These are phyloP conservation scores for Odontothrips loti DNA, from an alignment of 2,888 invertebrate species.

Conservation along the genomic window DNA sequence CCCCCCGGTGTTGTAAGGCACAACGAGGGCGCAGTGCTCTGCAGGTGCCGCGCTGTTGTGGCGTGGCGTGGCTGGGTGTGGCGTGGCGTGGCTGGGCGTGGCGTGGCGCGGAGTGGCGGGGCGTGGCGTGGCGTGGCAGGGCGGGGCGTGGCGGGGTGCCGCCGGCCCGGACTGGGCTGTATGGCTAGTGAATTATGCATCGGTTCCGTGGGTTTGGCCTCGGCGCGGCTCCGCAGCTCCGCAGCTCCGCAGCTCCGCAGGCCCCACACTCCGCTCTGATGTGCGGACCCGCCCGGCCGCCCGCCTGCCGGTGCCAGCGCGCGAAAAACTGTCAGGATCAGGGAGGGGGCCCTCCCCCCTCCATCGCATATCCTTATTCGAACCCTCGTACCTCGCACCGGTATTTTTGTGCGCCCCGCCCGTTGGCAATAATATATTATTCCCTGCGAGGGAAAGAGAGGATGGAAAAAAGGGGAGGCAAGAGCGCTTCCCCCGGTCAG, in stretches of 20 bases:
- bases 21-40: not conserved
- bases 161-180: not conserved
- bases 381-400: too few species aligned
- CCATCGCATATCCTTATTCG: too few species aligned
- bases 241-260: not conserved
- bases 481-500: not conserved
- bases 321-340: slow-evolving; percentile 22
- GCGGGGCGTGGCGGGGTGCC: not conserved
- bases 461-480: too few species aligned
- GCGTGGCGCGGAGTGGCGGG: not conserved
- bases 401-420: too few species aligned
- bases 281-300: not conserved
- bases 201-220: slow-evolving; percentile 6
- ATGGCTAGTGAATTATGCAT: slow-evolving; percentile 25
- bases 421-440: not conserved
- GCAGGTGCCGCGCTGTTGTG: slow-evolving; percentile 5
- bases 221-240: not conserved
- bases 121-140: not conserved
- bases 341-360: not conserved
- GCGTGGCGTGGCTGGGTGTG: not conserved
- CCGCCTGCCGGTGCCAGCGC: slow-evolving; percentile 17
- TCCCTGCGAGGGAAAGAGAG: not conserved
- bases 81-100: not conserved
- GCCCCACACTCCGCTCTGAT: not conserved
- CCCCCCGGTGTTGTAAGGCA: not conserved